A percentile compares a stretch with the other conserved stretches of the same genome.
Evolutionary conservation across 2,797 vertebrate species (phyloP).

Genomic region (Cephalopachus bancanus): DNA sequence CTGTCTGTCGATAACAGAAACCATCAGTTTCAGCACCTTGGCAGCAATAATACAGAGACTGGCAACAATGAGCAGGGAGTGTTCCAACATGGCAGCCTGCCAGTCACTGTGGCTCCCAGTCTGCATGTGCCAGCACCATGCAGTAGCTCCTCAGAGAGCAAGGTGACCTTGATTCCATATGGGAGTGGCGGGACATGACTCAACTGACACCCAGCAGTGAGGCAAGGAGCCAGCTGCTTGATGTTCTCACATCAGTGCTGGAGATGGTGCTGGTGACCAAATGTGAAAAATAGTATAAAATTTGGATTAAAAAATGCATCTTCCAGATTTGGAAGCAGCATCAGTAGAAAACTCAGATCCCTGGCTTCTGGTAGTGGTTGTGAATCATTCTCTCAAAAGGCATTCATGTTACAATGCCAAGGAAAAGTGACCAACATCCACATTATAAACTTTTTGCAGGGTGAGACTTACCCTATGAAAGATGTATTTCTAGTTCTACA

Average conservation of each 20-base stretch:
- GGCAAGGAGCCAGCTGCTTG: not conserved
- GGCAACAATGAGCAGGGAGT: not conserved
- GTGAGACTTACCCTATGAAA: not conserved
- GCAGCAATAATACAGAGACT: rapidly evolving
- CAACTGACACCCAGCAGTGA: not conserved
- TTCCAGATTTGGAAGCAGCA: not conserved
- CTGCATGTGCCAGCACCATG: rapidly evolving
- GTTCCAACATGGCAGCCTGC: not conserved
- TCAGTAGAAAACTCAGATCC: too few species aligned
- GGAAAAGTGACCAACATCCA: not conserved
- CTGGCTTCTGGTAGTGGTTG: not conserved
- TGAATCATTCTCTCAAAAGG: not conserved
- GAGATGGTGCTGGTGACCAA: too few species aligned
- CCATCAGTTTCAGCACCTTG: rapidly evolving
- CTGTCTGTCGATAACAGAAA: not conserved
- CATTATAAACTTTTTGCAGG: not conserved
- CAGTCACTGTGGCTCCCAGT: not conserved
- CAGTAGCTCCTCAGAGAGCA: too few species aligned
- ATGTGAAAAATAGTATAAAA: not conserved
- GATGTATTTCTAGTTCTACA: not conserved
- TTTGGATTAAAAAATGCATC: not conserved
- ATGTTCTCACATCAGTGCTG: too few species aligned
- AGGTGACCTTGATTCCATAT: not conserved
- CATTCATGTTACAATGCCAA: not conserved
- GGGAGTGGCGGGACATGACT: not conserved